Base-by-base conservation (phyloP, 2,113 vertebrate genomes). In the Sander lucioperca region DNA sequence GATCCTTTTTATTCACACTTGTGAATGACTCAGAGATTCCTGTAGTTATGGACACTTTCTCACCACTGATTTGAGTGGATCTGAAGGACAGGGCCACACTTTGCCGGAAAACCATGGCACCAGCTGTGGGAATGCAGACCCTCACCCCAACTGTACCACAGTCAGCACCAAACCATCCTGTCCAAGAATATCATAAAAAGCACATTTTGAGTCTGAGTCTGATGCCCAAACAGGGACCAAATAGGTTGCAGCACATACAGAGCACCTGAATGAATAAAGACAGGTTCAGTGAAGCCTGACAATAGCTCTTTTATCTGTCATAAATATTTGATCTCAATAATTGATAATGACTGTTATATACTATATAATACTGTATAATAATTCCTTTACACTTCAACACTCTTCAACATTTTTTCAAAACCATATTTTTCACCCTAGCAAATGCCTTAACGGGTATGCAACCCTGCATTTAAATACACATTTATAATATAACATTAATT, bases 11-110 rank as follows among this genome's bases (percentile, higher is more conserved):
- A 66, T 50, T 82, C 63, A 39, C 56, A 23, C 50, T 75, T 61
- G 45, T 12, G 16, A 77, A 39, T 88, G 89, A 91, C 85, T 91
- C 87, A 84, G 51, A 78, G 25, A 33, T 81, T 83, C 66, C 80
- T 45, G 74, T 21, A 71, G 53, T 61, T 18, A 8, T 6, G 18
- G 48, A 21, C 18, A 64, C 21, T 43, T 48, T 78, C 66, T 68
- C 74, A n/a, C 57, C 43, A 45, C 39, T 43, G 50, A 56, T 66
- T 54, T 66, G 54, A 79, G 73, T 66, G 63, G 59, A 61, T 57
- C 1, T 53, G 65, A 67, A 45, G 19, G 47, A 61, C 54, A 30
- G 62, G 0, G 6, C 48, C 57, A 18, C 23, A 21, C 19, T 6
- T 82, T 73, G 70, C 39, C 3, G 23, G 33, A 36, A 33, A 48